phyloP scores from a whole-genome alignment of 2,888 invertebrate genomes.

The Mimumesa dahlbomi region DNA sequence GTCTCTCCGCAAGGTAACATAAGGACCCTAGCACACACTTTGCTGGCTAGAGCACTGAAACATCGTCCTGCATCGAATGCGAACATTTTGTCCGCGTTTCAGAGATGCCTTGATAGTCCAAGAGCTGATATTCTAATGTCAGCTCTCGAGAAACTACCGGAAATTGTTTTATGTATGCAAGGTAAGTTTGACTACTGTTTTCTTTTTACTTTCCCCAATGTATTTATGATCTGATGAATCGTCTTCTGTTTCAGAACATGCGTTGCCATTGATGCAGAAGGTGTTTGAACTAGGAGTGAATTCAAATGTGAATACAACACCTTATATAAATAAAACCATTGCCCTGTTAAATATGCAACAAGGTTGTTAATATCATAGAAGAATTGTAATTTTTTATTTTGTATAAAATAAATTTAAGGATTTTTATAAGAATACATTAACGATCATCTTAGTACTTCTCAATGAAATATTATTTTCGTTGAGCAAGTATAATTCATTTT shows the following conservation, averaged over 20 bases:
- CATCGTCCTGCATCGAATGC: constrained; percentile 84
- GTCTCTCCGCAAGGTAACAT: constrained; percentile 84
- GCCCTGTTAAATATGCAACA: constrained; percentile 91
- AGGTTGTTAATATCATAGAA: constrained; percentile 83
- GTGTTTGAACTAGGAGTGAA: constrained; percentile 92
- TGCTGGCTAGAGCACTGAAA: constrained; percentile 87
- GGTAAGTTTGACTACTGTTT: constrained; percentile 75
- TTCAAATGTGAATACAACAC: constrained; percentile 88
- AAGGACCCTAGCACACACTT: constrained; percentile 86
- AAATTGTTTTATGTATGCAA: constrained; percentile 91
- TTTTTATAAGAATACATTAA: constrained; percentile 32
- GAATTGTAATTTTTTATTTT: constrained; percentile 52
- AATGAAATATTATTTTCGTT: background rate
- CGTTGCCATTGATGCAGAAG: constrained; percentile 87
- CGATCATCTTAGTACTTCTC: constrained; percentile 17
- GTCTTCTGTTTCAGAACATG: constrained; percentile 84
- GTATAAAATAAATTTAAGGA: constrained; percentile 53
- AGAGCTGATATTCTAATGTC: constrained; percentile 90
- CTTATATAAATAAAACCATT: constrained; percentile 90
- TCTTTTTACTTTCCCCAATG: background rate
- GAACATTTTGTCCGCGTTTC: constrained; percentile 88
- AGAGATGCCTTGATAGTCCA: constrained; percentile 90
- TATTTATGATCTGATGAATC: background rate
- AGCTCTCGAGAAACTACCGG: constrained; percentile 91
- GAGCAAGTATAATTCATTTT: no score